phyloP scores from a whole-genome alignment of 2,888 invertebrate species.

The Ornithoptera alexandrae region DNA sequence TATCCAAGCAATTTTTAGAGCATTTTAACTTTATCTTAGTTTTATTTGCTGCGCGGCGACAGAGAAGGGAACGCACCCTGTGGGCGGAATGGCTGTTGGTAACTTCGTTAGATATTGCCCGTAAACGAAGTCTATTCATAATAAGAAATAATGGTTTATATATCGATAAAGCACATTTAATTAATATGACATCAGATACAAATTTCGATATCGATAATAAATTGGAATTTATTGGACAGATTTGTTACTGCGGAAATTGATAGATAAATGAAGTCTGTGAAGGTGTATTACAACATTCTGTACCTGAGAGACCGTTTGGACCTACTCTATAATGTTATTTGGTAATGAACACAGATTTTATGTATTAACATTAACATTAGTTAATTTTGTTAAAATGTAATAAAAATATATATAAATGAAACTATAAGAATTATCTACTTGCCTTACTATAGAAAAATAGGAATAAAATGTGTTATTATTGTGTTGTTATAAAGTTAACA shows the following conservation, averaged over 20 bases:
- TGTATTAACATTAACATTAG: too few relatives aligned
- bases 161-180: conserved; percentile 26
- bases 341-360: too few relatives aligned
- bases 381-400: too few relatives aligned
- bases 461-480: too few relatives aligned
- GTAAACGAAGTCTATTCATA: conserved; percentile 5
- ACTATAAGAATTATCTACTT: too few relatives aligned
- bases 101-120: conserved; percentile 4
- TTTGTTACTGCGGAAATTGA: background rate
- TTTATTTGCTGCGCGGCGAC: conserved; percentile 3
- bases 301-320: background rate
- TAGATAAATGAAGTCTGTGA: background rate
- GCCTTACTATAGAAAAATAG: too few relatives aligned
- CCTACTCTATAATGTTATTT: background rate
- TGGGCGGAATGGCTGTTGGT: conserved; percentile 10
- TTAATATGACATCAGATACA: conserved; percentile 33
- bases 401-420: too few relatives aligned
- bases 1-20: conserved; percentile 30
- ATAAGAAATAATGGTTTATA: conserved; percentile 4
- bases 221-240: background rate
- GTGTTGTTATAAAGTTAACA: too few relatives aligned
- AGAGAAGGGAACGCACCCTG: conserved; percentile 11
- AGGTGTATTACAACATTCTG: background rate
- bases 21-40: conserved; percentile 8
- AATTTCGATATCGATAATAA: conserved; percentile 4